A percentile compares a stretch with the other conserved stretches of the same genome.
Conservation (phyloP, 2,113 vertebrate genomes). For the Heterocephalus glaber region DNA sequence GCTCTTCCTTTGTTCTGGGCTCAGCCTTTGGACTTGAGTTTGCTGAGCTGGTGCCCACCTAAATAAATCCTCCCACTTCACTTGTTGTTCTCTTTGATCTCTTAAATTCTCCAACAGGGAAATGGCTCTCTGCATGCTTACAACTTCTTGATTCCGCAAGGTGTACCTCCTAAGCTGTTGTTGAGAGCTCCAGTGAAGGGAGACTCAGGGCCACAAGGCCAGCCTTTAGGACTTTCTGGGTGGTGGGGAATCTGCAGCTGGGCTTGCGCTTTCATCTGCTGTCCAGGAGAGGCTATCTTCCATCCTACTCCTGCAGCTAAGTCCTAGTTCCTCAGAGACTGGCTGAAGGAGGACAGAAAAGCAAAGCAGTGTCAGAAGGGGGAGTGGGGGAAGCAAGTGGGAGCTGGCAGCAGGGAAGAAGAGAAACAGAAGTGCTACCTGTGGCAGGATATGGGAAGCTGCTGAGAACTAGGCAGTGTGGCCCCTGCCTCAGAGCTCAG, state of each 20-base stretch:
- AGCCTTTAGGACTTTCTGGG: not conserved
- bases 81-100: no score
- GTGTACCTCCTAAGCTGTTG: not conserved
- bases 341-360: not conserved
- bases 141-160: not conserved
- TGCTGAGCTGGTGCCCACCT: no score
- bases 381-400: no score
- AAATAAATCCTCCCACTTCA: no score
- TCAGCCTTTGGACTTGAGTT: no score
- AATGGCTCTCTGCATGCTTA: not conserved
- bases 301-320: not conserved
- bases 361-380: not conserved
- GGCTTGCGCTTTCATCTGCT: not conserved
- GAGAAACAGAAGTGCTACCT: not conserved
- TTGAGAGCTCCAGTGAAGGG: not conserved
- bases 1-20: no score
- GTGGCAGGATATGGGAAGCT: not conserved
- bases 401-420: not conserved
- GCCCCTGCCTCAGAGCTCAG: not conserved
- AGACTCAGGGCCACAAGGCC: not conserved
- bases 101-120: not conserved
- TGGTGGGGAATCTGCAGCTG: not conserved
- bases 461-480: not conserved
- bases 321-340: not conserved
- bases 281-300: not conserved